Evolutionary conservation across 1,140 invertebrate genomes (phyloP), one percentile per base, ranked within the genome.

Genomic region (Temnothorax curvispinosus): DNA sequence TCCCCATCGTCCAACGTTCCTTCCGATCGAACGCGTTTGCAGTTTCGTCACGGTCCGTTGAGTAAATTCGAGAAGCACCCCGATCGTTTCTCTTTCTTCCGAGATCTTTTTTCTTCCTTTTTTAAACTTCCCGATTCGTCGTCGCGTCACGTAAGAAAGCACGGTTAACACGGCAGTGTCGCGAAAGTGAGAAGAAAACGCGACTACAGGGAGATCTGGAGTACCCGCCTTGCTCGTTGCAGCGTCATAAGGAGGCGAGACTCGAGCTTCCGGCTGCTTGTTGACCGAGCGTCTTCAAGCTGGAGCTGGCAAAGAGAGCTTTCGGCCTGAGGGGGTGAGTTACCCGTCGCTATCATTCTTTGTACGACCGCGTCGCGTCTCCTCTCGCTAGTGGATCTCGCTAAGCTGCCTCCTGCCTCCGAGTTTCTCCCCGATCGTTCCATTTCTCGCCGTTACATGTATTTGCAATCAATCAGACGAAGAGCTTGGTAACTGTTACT

Each of bases 271-370:
- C 82, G 86, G 50, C 64, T 62, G 90, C 91, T 92, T 92, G 90
- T 92, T 92, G 91, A 92, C 91, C 90, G 90, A 93, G 93, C 92
- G 91, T 91, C 93, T 92, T 93, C 92, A 92, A 94, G 91, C 93
- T 91, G 90, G 89, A 93, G 91, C 92, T 94, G 82, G 91, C 92
- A 92, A 94, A 94, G 93, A 93, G 93, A 90, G 92, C 88, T 91
- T 94, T 93, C 77, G 89, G 87, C 84, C 87, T 91, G 71, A 91
- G 91, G 92, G 92, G 93, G 93, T 94, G 89, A 93, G 93, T 92
- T 92, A 75, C 56, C 85, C 85, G 84, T 50, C 72, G 21, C 35
- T 65, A 62, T 86, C 47, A 32, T 82, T 75, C 58, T 64, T 90
- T 71, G 21, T 87, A 81, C 69, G 77, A 41, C 13, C 15, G 65